Conservation (phyloP, 2,888 invertebrate genomes). For the Abrostola triplasia region DNA sequence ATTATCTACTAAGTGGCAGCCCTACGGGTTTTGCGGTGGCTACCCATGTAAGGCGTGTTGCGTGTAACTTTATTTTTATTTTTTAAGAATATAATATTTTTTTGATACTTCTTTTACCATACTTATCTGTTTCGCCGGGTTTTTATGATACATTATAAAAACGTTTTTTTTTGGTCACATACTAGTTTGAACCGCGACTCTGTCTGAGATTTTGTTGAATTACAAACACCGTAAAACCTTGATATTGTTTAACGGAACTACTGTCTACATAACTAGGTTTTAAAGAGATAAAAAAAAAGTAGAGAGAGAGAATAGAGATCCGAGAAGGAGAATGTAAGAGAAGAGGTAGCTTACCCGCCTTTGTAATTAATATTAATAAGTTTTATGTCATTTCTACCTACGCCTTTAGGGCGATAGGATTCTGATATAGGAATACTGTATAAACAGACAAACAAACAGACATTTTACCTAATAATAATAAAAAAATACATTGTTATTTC, state of each 20-base stretch:
- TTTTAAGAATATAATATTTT: constrained; percentile 74
- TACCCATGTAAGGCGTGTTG: constrained; percentile 71
- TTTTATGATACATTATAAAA: constrained; percentile 62
- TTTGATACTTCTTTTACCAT: constrained; percentile 70
- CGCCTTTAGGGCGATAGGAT: no score
- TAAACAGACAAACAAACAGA: constrained; percentile 4
- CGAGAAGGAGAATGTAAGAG: no score
- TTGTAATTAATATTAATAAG: no score
- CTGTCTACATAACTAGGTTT: background rate
- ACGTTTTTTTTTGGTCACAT: constrained; percentile 52
- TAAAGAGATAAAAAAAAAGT: no score
- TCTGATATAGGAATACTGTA: background rate
- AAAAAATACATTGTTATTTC: constrained; percentile 33
- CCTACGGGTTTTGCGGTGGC: constrained; percentile 62
- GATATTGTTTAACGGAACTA: background rate
- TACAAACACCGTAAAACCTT: background rate
- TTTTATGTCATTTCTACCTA: no score
- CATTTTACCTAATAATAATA: constrained; percentile 2
- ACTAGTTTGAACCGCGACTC: constrained; percentile 22
- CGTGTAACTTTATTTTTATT: constrained; percentile 59
- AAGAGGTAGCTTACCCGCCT: no score
- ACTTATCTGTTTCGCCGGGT: constrained; percentile 67
- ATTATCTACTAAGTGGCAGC: constrained; percentile 56
- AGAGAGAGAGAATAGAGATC: no score
- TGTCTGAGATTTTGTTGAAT: constrained; percentile 7